Percentiles rank a stretch among this genome's conserved stretches.
Conservation (phyloP, 2,113 vertebrate species). For the Larimichthys crocea region DNA sequence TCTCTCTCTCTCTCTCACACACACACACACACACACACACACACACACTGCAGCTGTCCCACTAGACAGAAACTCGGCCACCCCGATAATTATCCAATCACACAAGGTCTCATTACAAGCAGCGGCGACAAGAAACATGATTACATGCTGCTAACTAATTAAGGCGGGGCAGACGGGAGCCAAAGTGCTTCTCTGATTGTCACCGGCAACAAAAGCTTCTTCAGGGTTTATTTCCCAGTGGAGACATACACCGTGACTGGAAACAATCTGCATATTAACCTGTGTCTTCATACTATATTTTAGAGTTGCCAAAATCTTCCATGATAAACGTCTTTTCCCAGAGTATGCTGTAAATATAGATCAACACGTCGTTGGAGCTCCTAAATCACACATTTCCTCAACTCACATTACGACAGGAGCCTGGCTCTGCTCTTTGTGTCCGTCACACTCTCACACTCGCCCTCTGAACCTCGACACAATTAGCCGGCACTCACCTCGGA, state of each 20-base stretch:
- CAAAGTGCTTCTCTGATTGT: slow-evolving; percentile 24
- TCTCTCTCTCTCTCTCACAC: background rate
- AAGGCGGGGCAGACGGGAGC: slow-evolving; percentile 18
- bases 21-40: background rate
- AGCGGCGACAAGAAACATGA: slow-evolving; percentile 38
- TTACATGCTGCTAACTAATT: slow-evolving; percentile 48
- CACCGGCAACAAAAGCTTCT: background rate
- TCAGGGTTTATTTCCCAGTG: background rate
- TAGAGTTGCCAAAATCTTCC: background rate
- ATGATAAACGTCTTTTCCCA: background rate
- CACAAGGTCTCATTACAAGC: slow-evolving; percentile 44
- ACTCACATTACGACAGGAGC: background rate
- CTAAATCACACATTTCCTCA: background rate
- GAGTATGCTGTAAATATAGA: no score
- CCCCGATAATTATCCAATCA: slow-evolving; percentile 63
- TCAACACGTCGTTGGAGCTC: background rate
- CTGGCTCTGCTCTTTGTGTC: background rate
- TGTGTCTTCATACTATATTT: background rate
- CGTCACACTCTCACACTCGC: slow-evolving; percentile 1
- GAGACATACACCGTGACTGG: background rate
- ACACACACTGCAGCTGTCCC: slow-evolving; percentile 11
- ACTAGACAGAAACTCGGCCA: slow-evolving; percentile 35
- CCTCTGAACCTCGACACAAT: background rate
- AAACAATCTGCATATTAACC: background rate
- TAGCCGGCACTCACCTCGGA: slow-evolving; percentile 86